Base-by-base conservation (phyloP, 2,888 invertebrate species). In the Eupeodes luniger region DNA sequence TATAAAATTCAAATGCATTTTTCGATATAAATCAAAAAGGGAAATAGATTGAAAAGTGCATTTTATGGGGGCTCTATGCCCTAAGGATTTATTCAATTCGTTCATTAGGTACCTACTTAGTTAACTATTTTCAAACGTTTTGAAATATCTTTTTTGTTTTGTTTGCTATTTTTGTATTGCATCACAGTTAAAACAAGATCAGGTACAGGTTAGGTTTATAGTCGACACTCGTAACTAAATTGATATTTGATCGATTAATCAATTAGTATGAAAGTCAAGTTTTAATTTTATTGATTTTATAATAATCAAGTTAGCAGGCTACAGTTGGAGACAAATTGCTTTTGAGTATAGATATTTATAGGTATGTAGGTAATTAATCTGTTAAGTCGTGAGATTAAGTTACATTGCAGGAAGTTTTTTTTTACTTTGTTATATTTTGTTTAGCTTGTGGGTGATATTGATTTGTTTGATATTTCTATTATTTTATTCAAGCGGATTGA, bases 221-320 rank as follows among this genome's bases (percentile, higher is more conserved):
- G 3, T 27, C 27, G 27, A 27, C 27, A 27, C 27, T 27, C 27
- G 27, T 40, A 87, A 76, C 44, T 49, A 12, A 84, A 62, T 34
- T 75, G 86, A 79, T 79, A 86, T 70, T 79, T 70, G 82, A 83
- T 82, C 79, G 53, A 55, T 51, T 34, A 80, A 80, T 87, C 77
- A 81, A 77, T 85, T 85, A 79, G 61, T 59, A 55, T 51, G 11
- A 79, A 44, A 51, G 49, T 49, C 70, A 59, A 62, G 34, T 7
- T 27, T 69, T 34, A 53, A n/a, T 61, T 53, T 40, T 55, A 10
- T 36, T 44, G 7, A 16, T 49, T 36, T 59, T 34, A 6, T 59
- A 40, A 27, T 59, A n/a, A 14, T 44, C 19, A 59, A 6, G 16
- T 44, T 19, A 59, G 2, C n/a, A 16, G 14, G 4, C 14, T 40